These are phyloP conservation scores for Leontocebus nigricollis DNA, from an alignment of 2,797 vertebrate genomes.

Conservation along the genomic window DNA sequence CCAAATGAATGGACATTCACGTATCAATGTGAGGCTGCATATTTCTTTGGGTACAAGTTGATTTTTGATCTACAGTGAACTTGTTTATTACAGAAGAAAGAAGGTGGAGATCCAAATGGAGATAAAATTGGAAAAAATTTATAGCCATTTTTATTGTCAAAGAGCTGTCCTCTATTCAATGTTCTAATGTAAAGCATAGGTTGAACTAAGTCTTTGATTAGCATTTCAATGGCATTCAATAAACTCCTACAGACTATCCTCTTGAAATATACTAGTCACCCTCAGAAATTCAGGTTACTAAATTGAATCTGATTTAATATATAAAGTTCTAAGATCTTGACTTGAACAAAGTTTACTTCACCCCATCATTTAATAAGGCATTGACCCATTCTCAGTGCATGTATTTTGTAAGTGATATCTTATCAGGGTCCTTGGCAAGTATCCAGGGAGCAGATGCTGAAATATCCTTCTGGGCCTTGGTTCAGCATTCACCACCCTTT, in stretches of 20 bases:
- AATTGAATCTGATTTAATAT: conserved; percentile 47
- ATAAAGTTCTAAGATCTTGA: conserved; percentile 36
- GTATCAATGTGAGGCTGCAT: conserved; percentile 53
- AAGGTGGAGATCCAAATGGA: conserved; percentile 38
- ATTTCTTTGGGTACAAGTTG: conserved; percentile 54
- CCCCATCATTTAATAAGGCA: background rate
- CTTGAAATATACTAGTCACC: conserved; percentile 19
- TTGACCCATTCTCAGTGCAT: background rate
- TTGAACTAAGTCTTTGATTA: conserved; percentile 37
- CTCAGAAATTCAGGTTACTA: conserved; percentile 35
- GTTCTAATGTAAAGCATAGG: background rate
- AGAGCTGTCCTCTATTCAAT: background rate
- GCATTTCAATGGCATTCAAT: background rate
- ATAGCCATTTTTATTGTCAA: conserved; percentile 49
- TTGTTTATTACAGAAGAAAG: conserved; percentile 53
- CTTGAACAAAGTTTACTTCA: conserved; percentile 45
- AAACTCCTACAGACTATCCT: conserved; percentile 5
- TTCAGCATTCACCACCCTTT: background rate
- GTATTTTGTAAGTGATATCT: background rate
- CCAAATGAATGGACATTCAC: conserved; percentile 58
- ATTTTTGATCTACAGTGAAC: conserved; percentile 58
- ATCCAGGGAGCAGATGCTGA: background rate
- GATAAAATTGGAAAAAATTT: conserved; percentile 33
- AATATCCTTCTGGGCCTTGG: background rate
- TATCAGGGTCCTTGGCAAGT: background rate